A percentile compares a stretch with the other conserved stretches of the same genome.
Evolutionary conservation across 1,140 invertebrate species (phyloP).

Genomic region (Drosophila cardini): DNA sequence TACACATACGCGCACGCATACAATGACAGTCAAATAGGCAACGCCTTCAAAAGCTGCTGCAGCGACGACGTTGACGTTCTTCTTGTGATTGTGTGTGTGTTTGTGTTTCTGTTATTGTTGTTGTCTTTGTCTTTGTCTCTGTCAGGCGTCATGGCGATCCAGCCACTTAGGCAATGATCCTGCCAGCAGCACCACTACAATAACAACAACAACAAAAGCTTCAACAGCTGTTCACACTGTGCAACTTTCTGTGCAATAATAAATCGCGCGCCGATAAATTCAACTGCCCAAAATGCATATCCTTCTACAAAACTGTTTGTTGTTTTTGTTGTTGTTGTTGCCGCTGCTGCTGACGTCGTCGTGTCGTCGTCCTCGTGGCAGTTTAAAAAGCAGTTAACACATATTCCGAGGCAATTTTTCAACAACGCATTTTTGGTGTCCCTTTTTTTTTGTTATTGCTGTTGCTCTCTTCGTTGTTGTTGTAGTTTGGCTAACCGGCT

Average conservation of each 20-base stretch:
- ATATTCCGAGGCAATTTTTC: constrained; percentile 84
- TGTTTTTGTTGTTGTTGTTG: constrained; percentile 31
- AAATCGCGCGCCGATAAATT: constrained; percentile 72
- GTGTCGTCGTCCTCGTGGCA: constrained; percentile 82
- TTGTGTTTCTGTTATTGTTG: constrained; percentile 9
- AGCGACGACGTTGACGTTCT: constrained; percentile 16
- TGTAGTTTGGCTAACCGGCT: constrained; percentile 37
- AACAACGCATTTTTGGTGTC: constrained; percentile 74
- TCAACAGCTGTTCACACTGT: constrained; percentile 66
- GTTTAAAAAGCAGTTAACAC: constrained; percentile 85
- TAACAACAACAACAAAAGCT: constrained; percentile 25
- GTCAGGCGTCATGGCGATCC: constrained; percentile 56
- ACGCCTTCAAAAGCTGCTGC: constrained; percentile 72
- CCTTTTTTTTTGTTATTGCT: constrained; percentile 8
- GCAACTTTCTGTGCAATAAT: constrained; percentile 57
- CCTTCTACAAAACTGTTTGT: constrained; percentile 47
- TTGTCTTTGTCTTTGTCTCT: constrained; percentile 17
- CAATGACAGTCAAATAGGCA: constrained; percentile 55
- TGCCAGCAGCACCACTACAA: constrained; percentile 54
- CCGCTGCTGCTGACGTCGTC: constrained; percentile 45
- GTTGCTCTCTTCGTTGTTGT: constrained; percentile 17
- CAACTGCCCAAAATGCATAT: constrained; percentile 67
- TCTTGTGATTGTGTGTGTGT: constrained; percentile 9
- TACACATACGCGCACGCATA: constrained; percentile 42
- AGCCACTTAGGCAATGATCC: constrained; percentile 77